These are phyloP conservation scores for Dermochelys coriacea DNA, from an alignment of 2,797 vertebrate species.

Conservation along the genomic window DNA sequence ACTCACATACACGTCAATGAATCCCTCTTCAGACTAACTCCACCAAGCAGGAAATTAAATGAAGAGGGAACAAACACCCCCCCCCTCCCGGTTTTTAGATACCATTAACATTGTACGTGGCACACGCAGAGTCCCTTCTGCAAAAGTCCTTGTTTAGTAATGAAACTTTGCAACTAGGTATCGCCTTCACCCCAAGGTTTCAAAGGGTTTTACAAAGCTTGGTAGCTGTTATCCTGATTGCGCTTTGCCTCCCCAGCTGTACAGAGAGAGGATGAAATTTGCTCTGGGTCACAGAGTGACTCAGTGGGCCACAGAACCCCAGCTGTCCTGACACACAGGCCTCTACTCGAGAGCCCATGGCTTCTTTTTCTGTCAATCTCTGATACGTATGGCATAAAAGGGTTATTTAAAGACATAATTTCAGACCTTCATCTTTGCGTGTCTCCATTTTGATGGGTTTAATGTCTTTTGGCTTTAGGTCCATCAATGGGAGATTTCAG, in stretches of 20 bases:
- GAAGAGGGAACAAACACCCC: slow-evolving; percentile 68
- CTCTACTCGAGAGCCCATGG: not conserved
- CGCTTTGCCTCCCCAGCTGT: no score
- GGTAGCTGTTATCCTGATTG: not conserved
- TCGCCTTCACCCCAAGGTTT: not conserved
- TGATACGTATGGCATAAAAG: not conserved
- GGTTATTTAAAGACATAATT: not conserved
- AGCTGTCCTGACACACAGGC: not conserved
- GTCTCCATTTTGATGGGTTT: not conserved
- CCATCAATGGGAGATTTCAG: not conserved
- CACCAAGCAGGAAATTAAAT: slow-evolving; percentile 67
- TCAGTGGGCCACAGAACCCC: not conserved
- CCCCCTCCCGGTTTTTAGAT: slow-evolving; percentile 66
- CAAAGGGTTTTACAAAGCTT: not conserved
- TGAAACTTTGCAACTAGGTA: not conserved
- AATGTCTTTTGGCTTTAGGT: not conserved
- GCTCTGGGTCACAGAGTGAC: not conserved
- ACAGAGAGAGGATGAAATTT: not conserved
- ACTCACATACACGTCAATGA: not conserved
- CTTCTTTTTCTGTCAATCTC: not conserved
- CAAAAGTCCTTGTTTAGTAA: not conserved
- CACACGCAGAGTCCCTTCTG: rapidly evolving
- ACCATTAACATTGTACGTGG: not conserved
- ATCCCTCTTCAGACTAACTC: slow-evolving; percentile 28
- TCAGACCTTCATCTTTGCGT: not conserved